phyloP scores from a whole-genome alignment of 2,113 vertebrate genomes.

The Eira barbara region DNA sequence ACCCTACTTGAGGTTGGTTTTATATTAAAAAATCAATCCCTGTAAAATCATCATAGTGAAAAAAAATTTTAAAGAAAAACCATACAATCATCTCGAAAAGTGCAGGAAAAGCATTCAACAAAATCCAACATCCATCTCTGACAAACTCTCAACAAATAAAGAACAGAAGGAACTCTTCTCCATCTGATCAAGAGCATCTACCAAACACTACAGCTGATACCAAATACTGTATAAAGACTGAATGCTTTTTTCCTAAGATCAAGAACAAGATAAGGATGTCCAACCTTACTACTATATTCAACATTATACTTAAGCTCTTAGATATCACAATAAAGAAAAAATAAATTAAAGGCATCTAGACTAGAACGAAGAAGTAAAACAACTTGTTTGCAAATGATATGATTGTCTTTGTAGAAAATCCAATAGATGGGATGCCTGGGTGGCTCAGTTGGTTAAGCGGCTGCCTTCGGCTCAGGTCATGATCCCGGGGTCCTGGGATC shows the following conservation, averaged over 20 bases:
- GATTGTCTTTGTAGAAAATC: background rate
- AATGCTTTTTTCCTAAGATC: background rate
- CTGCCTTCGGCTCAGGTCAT: no score
- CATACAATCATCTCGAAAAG: background rate
- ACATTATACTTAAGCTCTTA: background rate
- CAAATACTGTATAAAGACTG: background rate
- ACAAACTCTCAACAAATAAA: background rate
- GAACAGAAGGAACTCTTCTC: background rate
- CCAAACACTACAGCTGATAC: background rate
- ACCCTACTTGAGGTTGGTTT: background rate
- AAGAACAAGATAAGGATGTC: background rate
- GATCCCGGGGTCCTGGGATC: no score
- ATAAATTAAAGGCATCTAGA: background rate
- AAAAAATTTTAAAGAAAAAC: background rate
- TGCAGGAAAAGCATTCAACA: no score
- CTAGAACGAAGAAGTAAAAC: background rate
- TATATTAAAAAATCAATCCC: background rate
- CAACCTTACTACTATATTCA: background rate
- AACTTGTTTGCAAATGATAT: background rate
- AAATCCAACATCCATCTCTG: background rate
- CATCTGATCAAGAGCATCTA: background rate
- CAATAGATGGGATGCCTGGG: no score
- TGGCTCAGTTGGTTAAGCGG: no score
- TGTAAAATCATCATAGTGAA: background rate
- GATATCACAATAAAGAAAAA: background rate